Evolutionary conservation across 2,888 invertebrate species (phyloP), one percentile per base, ranked within the genome.

Genomic region (Girardia tigrina): DNA sequence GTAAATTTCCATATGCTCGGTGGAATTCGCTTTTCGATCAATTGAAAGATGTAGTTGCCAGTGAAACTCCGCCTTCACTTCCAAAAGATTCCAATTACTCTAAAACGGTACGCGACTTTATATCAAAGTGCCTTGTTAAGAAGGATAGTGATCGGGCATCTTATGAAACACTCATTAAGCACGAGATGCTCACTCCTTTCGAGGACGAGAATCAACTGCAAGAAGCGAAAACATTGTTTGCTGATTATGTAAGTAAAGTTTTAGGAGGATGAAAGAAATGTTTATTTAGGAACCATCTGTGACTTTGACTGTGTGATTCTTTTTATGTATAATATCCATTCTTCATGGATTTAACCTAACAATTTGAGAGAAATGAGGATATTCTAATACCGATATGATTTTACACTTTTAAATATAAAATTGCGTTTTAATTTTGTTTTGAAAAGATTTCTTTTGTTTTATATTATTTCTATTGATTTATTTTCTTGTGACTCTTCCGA

Each of bases 11-110:
- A 6, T 73, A 73, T 70, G 14, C 28, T 4, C 29, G 29, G 6
- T 73, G 73, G 73, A 4, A 26, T 29, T 29, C 73, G 6, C n/a
- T 36, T 8, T 73, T 73, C 42, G 73, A 73, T 29, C 73, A 73
- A 42, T 29, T 73, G 28, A 71, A 71, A 29, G 71, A 56, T n/a
- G 56, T 56, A 2, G 56, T 56, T n/a, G 56, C 56, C n/a, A 56
- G 56, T 56, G 56, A 56, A 6, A 56, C 56, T 12, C 56, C 56
- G 23, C 56, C 56, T 56, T n/a, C 56, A 56, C 56, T 56, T 56
- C 56, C 56, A 56, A 16, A 4, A 20, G 56, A 56, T 56, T 56
- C 56, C 2, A 16, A 20, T 4, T 56, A 56, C n/a, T 56, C 56
- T n/a, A 56, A 56, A 6, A 56, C 56, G 56, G 56, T 56, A 23